Evolutionary conservation across 2,113 vertebrate genomes (phyloP).

Genomic region (Climacteris rufus): DNA sequence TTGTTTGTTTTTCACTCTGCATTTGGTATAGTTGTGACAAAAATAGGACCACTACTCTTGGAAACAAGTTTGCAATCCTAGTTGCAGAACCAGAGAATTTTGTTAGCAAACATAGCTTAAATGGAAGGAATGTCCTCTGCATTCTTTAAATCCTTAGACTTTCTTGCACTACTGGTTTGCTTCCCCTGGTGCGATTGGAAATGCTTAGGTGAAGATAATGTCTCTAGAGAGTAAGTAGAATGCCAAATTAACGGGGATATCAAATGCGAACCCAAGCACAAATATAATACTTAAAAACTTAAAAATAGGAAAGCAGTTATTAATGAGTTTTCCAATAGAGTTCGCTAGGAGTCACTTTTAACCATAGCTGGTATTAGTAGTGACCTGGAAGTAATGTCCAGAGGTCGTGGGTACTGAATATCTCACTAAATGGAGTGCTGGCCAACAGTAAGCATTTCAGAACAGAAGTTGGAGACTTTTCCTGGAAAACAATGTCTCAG

Average conservation of each 20-base stretch:
- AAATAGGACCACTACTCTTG: background rate
- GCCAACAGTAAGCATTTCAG: background rate
- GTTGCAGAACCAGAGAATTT: background rate
- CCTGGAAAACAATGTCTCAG: background rate
- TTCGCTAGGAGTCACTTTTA: background rate
- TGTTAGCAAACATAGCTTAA: background rate
- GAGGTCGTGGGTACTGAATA: background rate
- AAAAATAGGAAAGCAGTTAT: background rate
- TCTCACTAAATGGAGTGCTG: background rate
- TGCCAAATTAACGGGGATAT: background rate
- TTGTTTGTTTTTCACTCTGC: background rate
- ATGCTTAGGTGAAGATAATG: background rate
- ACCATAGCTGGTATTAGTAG: background rate
- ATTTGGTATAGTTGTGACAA: background rate
- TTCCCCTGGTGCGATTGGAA: background rate
- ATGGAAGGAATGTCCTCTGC: background rate
- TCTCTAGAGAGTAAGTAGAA: background rate
- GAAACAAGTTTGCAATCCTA: background rate
- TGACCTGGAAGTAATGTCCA: accelerated
- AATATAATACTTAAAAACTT: background rate
- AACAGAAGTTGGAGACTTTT: background rate
- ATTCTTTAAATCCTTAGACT: background rate
- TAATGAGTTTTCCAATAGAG: background rate
- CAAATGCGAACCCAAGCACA: background rate
- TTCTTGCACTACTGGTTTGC: background rate